Percentiles rank a stretch among this genome's conserved stretches.
phyloP scores from a whole-genome alignment of 2,113 vertebrate species.

The Aspidoscelis tigris region DNA sequence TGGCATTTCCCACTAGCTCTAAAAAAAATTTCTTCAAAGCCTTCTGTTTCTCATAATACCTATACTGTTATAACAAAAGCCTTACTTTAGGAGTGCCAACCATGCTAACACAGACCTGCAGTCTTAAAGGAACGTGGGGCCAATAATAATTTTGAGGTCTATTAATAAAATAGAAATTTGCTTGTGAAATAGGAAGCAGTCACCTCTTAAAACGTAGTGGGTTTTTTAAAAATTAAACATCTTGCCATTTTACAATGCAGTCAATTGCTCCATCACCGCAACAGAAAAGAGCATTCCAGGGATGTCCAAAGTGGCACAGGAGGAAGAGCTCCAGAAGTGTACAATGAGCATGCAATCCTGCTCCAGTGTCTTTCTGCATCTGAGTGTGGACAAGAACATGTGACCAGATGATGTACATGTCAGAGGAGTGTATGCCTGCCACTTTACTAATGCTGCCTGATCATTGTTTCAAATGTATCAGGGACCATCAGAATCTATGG shows the following conservation, averaged over 20 bases:
- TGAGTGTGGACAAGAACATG: too few species aligned
- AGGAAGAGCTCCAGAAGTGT: too few species aligned
- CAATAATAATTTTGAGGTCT: neutral
- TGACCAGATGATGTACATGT: too few species aligned
- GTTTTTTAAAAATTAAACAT: neutral
- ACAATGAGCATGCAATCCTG: too few species aligned
- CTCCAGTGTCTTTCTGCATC: too few species aligned
- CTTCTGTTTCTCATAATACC: conserved; percentile 67
- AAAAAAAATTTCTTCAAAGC: conserved; percentile 67
- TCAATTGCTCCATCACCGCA: too few species aligned
- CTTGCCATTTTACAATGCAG: neutral
- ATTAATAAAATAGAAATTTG: neutral
- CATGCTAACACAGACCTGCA: conserved; percentile 36
- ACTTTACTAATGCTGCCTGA: too few species aligned
- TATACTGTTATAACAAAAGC: conserved; percentile 63
- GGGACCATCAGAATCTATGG: too few species aligned
- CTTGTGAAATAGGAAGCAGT: neutral
- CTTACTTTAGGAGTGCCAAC: conserved; percentile 63
- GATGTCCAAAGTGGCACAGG: too few species aligned
- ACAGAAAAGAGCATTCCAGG: too few species aligned
- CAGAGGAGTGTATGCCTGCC: too few species aligned
- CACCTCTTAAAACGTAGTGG: neutral
- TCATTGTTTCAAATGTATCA: too few species aligned
- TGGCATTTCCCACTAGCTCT: conserved; percentile 65
- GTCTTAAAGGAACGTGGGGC: conserved; percentile 33